Evolutionary conservation across 2,888 invertebrate genomes (phyloP).

Genomic region (Branchellion lobata): DNA sequence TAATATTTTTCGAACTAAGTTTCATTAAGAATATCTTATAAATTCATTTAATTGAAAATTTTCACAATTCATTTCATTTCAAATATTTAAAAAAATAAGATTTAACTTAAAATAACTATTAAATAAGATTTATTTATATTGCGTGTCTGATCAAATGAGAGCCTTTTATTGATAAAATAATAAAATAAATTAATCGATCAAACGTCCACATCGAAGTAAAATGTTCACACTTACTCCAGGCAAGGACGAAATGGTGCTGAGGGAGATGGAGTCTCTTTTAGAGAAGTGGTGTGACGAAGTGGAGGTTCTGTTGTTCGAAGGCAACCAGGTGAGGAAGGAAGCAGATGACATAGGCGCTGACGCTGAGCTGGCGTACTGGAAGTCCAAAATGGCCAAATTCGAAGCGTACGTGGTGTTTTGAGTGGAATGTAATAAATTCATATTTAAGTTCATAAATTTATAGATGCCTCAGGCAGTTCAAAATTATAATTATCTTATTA

Average conservation of each 20-base stretch:
- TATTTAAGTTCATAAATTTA: neutral
- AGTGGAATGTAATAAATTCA: neutral
- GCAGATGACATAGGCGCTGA: constrained; percentile 63
- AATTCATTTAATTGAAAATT: too few relatives aligned
- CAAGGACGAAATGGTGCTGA: constrained; percentile 60
- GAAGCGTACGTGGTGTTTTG: constrained; percentile 64
- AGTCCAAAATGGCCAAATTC: constrained; percentile 87
- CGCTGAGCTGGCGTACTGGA: constrained; percentile 82
- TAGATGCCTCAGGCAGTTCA: neutral
- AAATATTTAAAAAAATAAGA: too few relatives aligned
- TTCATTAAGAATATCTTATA: too few relatives aligned
- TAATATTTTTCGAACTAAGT: too few relatives aligned
- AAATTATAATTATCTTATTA: too few relatives aligned
- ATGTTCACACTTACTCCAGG: constrained; percentile 53
- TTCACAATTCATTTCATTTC: too few relatives aligned
- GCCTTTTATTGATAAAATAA: too few relatives aligned
- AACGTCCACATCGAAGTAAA: too few relatives aligned
- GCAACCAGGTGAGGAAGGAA: constrained; percentile 63
- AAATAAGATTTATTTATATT: too few relatives aligned
- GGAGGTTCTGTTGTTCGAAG: constrained; percentile 62
- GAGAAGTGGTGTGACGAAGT: constrained; percentile 63
- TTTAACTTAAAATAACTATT: too few relatives aligned
- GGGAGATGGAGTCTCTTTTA: constrained; percentile 61
- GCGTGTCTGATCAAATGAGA: too few relatives aligned
- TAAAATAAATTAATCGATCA: too few relatives aligned